phyloP scores from a whole-genome alignment of 2,888 invertebrate species.

The Cybosia mesomella region DNA sequence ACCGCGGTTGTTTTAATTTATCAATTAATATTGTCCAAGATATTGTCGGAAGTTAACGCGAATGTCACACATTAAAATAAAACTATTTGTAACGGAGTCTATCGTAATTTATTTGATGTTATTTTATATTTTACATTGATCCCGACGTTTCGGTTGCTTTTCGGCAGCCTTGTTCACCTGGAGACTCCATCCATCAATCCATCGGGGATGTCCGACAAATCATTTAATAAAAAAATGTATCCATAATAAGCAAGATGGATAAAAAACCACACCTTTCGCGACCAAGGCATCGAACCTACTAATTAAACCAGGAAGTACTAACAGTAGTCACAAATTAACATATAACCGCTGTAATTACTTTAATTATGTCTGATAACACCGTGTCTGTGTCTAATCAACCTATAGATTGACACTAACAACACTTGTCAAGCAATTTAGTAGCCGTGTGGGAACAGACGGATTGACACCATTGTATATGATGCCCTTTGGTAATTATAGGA shows the following conservation, averaged over 20 bases:
- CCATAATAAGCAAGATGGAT: not conserved
- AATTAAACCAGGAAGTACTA: not conserved
- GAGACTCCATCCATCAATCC: too few relatives aligned
- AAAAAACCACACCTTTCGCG: not conserved
- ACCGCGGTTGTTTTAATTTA: too few relatives aligned
- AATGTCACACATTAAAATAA: too few relatives aligned
- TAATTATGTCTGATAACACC: constrained; percentile 8
- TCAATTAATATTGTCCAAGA: too few relatives aligned
- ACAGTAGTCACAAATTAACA: constrained; percentile 7
- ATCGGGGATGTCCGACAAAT: too few relatives aligned
- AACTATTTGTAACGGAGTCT: too few relatives aligned
- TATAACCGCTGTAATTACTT: not conserved
- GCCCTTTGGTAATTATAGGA: constrained; percentile 16
- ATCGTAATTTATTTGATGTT: too few relatives aligned
- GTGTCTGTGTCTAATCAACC: constrained; percentile 14
- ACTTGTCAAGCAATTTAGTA: constrained; percentile 19
- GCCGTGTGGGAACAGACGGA: constrained; percentile 15
- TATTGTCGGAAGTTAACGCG: too few relatives aligned
- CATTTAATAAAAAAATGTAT: not conserved
- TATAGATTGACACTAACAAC: constrained; percentile 5
- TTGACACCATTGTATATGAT: constrained; percentile 17
- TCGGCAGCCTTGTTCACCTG: too few relatives aligned
- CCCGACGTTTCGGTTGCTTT: too few relatives aligned
- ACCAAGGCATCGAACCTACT: not conserved
- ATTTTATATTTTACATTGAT: too few relatives aligned